phyloP scores from a whole-genome alignment of 1,140 invertebrate genomes.

The Megalopta genalis region DNA sequence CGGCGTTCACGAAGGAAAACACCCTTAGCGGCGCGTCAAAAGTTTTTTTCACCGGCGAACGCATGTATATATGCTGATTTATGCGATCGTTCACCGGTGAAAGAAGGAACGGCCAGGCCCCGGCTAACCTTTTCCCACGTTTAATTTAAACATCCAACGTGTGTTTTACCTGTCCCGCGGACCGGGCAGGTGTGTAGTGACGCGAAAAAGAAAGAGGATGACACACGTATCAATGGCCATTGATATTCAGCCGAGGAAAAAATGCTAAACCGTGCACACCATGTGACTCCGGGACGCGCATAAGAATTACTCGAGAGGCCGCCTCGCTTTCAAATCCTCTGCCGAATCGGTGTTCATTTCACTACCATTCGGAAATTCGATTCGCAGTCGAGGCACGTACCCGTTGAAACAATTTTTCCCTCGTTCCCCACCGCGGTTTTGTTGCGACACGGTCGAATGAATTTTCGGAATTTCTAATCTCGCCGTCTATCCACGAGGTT shows the following conservation, averaged over 20 bases:
- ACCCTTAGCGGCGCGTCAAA: conserved; percentile 67
- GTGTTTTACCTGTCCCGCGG: conserved; percentile 58
- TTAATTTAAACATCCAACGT: conserved; percentile 53
- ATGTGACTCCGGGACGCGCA: not conserved
- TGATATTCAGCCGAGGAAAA: conserved; percentile 53
- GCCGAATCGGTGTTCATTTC: not conserved
- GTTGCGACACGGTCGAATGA: no score
- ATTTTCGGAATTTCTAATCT: no score
- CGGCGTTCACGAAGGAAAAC: conserved; percentile 51
- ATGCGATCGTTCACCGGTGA: conserved; percentile 71
- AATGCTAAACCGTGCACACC: conserved; percentile 17
- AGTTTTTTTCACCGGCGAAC: conserved; percentile 74
- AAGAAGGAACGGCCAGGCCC: conserved; percentile 50
- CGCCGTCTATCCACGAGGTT: no score
- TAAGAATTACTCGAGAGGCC: not conserved
- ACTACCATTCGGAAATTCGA: not conserved
- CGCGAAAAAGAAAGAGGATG: conserved; percentile 56
- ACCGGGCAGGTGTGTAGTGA: conserved; percentile 63
- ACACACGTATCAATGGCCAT: conserved; percentile 58
- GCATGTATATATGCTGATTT: conserved; percentile 78
- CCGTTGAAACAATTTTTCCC: no score
- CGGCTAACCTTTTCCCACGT: conserved; percentile 73
- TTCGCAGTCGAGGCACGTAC: not conserved
- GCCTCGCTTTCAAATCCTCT: not conserved
- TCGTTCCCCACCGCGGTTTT: no score